Conservation (phyloP, 2,888 invertebrate genomes). For the Aethes cnicana region DNA sequence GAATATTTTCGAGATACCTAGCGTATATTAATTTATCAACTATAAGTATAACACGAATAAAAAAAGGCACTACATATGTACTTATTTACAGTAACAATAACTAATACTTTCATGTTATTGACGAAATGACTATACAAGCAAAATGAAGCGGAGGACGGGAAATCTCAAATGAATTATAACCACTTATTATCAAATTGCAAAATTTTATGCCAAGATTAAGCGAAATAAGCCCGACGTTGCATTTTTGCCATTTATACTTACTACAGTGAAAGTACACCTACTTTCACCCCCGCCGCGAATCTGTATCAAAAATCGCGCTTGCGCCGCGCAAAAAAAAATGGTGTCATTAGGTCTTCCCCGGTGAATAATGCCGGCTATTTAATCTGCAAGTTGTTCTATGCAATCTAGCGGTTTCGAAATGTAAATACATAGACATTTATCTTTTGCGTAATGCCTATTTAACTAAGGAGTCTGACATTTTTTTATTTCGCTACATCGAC, state of each 20-base stretch:
- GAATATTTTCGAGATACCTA: no score
- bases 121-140: no score
- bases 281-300: slow-evolving; percentile 67
- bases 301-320: slow-evolving; percentile 64
- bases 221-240: slow-evolving; percentile 18
- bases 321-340: slow-evolving; percentile 59
- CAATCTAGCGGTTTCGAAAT: slow-evolving; percentile 39
- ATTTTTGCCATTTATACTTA: slow-evolving; percentile 40
- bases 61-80: no score
- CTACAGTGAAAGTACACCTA: slow-evolving; percentile 68
- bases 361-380: slow-evolving; percentile 52
- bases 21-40: no score
- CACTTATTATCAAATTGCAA: background rate
- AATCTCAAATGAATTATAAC: no score
- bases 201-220: slow-evolving; percentile 22
- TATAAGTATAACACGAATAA: no score
- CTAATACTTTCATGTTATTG: no score
- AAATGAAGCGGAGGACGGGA: no score
- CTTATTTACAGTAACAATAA: no score
- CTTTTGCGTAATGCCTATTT: slow-evolving; percentile 32
- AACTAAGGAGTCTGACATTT: slow-evolving; percentile 21
- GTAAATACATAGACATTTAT: slow-evolving; percentile 38
- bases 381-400: slow-evolving; percentile 45
- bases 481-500: slow-evolving; percentile 13
- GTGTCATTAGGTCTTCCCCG: slow-evolving; percentile 66